Percentiles rank a stretch among this genome's conserved stretches.
Conservation (phyloP, 2,797 vertebrate genomes). For the Balearica regulorum region DNA sequence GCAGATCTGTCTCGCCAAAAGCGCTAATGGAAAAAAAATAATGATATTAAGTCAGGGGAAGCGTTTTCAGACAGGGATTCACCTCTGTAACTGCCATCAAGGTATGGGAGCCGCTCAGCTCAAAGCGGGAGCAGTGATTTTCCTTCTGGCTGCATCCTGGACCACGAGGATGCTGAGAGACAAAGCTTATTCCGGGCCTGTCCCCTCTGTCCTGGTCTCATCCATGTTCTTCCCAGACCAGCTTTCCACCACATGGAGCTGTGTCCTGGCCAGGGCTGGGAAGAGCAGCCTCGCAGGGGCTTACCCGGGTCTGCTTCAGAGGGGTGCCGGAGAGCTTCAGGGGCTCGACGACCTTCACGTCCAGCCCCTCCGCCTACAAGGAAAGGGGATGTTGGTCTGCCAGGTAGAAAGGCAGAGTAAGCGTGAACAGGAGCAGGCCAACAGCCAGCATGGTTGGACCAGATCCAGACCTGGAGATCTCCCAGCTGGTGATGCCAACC, state of each 20-base stretch:
- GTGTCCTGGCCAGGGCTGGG: background rate
- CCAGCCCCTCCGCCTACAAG: constrained; percentile 78
- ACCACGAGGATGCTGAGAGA: background rate
- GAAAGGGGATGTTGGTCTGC: background rate
- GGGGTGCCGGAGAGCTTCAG: constrained; percentile 71
- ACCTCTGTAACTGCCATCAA: background rate
- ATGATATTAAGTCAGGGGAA: background rate
- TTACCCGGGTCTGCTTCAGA: constrained; percentile 75
- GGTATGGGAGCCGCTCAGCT: background rate
- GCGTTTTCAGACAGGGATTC: background rate
- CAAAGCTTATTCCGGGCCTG: background rate
- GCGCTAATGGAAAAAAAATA: background rate
- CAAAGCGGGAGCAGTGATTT: rapidly evolving
- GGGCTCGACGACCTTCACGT: constrained; percentile 72
- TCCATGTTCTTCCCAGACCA: background rate
- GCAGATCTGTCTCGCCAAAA: background rate
- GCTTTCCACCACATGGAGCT: background rate
- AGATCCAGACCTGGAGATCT: background rate
- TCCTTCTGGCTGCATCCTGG: background rate
- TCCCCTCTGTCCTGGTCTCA: background rate
- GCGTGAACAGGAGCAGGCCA: background rate
- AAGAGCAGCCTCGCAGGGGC: constrained; percentile 60
- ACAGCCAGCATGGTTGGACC: background rate
- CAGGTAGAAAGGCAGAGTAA: background rate
- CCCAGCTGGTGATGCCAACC: background rate